Evolutionary conservation across 1,140 invertebrate species (phyloP), one percentile per base, ranked within the genome.

Genomic region (Macrocentrus cingulum): DNA sequence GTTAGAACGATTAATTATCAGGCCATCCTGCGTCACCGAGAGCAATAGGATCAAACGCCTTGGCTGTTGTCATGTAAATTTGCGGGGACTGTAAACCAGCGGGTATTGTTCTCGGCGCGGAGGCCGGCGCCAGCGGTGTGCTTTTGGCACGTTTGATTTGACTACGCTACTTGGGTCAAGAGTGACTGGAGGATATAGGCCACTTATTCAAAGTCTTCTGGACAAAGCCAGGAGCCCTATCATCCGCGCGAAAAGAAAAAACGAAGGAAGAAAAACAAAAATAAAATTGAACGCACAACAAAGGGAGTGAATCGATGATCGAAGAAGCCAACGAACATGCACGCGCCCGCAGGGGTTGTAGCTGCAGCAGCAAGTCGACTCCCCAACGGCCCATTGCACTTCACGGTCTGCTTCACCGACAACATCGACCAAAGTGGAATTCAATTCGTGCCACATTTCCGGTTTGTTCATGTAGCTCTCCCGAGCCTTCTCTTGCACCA

Each of bases 401-500:
- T 72, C 60, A 66, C 65, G 68, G 63, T 68, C 60, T 50, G 66
- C 37, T 64, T 64, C 58, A 54, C 63, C 56, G 58, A 60, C 62
- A 66, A 64, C 63, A 51, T 63, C 64, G 63, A 62, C 69, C 67
- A 72, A 74, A 72, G 62, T 62, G 48, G 59, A 66, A 70, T 74
- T 69, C 66, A 66, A 71, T 74, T 69, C 56, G 61, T 61, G 60
- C 54, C 62, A 62, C 59, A 56, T 69, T 66, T 66, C 65, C 60
- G 66, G 61, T 61, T 56, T 64, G 57, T 62, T 62, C 51, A 25
- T 44, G 20, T 34, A 53, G 23, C 41, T 39, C 7, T 25, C 13
- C 46, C 46, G 20, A 39, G 36, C 36, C 36, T 39, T 15, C 15
- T n/a, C 36, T 29, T 29, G 25, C 25, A 11, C 36, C 36, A 39